Evolutionary conservation across 2,888 invertebrate genomes (phyloP), one percentile per base, ranked within the genome.

Genomic region (Drosophila ezoana): DNA sequence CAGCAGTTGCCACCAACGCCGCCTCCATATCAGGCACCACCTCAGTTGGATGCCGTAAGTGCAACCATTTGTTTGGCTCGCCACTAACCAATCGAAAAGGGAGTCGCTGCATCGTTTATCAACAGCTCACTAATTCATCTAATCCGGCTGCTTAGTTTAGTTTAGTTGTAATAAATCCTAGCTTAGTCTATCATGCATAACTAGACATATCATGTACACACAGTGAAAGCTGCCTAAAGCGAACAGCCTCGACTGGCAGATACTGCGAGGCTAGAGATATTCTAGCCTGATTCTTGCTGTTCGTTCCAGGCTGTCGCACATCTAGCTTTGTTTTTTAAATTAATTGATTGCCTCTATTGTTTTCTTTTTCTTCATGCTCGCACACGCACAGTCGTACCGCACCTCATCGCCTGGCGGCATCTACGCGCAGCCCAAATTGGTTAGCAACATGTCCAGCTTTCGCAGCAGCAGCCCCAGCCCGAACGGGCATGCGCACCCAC

Each of bases 341-440:
- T 80, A 80, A 87, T 82, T 73, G 67, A 54, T 23, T 72, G 61
- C 65, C 63, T 65, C 54, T 65, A 33, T 77, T 68, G 64, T 63
- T 69, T 66, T 59, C 56, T 67, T 41, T 77, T 66, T 66, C 58
- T 63, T 49, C 47, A 45, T 45, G 45, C 52, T 18, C 51, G n/a
- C 54, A 33, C 44, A 35, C 40, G 41, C 64, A 44, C 83, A 92
- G 92, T 90, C 92, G 78, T 92, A 90, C 79, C 90, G 91, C 90
- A 91, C 92, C 54, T 89, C 91, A 79, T 91, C 92, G 65, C 90
- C 91, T 38, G 91, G 92, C 43, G 68, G 89, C 71, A 92, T 92
- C 59, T 92, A 92, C 84, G 93, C 92, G 52, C 92, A 93, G 78
- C 93, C 92, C 32, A 92, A 93, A 77, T 81, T 91, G 77, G 83